Evolutionary conservation across 1,140 invertebrate genomes (phyloP).

Genomic region (Heliothis virescens): DNA sequence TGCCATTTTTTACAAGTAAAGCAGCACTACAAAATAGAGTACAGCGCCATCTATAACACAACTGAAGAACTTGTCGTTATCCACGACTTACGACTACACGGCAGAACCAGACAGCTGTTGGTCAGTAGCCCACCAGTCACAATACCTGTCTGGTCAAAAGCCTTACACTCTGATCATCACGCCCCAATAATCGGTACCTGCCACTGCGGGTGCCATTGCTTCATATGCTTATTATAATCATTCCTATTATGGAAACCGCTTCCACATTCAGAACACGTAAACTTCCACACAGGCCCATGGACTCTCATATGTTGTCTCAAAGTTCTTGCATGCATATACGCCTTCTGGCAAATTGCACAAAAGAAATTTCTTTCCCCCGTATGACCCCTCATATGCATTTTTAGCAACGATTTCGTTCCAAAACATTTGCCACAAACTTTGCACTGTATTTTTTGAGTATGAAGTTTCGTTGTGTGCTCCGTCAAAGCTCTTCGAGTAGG

Average conservation of each 20-base stretch:
- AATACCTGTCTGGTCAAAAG: too few relatives aligned
- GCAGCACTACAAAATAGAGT: too few relatives aligned
- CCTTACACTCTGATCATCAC: too few relatives aligned
- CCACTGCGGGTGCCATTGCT: constrained; percentile 81
- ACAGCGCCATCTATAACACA: too few relatives aligned
- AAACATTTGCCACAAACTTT: constrained; percentile 86
- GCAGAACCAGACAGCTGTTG: too few relatives aligned
- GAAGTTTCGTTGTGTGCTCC: constrained; percentile 83
- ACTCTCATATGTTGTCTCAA: constrained; percentile 90
- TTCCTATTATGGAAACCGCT: constrained; percentile 83
- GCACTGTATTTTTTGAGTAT: constrained; percentile 86
- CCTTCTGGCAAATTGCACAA: constrained; percentile 87
- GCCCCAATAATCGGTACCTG: constrained; percentile 48
- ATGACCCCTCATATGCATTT: constrained; percentile 91
- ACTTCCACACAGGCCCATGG: constrained; percentile 86
- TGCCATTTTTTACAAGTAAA: constrained; percentile 65
- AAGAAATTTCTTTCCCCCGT: constrained; percentile 89
- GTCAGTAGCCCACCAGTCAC: too few relatives aligned
- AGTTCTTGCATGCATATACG: constrained; percentile 90
- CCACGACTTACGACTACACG: too few relatives aligned
- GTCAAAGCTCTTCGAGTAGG: constrained; percentile 74
- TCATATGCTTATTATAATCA: constrained; percentile 79
- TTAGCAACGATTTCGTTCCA: constrained; percentile 87
- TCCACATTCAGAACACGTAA: constrained; percentile 85
- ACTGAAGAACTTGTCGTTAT: too few relatives aligned